A percentile compares a stretch with the other conserved stretches of the same genome.
Conservation (phyloP, 2,888 invertebrate genomes). For the Rotaria sp. region DNA sequence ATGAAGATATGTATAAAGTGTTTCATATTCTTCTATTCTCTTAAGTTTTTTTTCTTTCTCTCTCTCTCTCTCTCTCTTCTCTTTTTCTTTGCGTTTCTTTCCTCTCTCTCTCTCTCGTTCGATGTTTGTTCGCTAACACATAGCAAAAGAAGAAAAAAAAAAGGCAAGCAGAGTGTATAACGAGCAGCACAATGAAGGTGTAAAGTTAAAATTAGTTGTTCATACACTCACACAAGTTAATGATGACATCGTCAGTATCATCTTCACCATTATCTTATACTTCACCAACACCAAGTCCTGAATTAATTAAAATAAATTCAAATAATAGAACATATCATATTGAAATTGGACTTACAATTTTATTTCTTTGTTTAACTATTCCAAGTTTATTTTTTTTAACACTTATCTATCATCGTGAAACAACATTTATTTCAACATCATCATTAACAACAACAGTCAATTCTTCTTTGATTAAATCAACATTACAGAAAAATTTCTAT, state of each 20-base stretch:
- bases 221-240: background rate
- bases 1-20: background rate
- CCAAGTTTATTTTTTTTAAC: slow-evolving; percentile 6
- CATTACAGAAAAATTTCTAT: background rate
- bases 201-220: slow-evolving; percentile 6
- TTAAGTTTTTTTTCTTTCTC: background rate
- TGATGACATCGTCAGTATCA: background rate
- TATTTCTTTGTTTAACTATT: slow-evolving; percentile 22
- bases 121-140: background rate
- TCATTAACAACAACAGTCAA: background rate
- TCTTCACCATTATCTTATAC: background rate
- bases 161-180: background rate
- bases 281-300: background rate
- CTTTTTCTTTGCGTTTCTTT: background rate
- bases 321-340: background rate
- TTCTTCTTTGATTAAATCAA: background rate
- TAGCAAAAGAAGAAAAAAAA: background rate
- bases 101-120: background rate
- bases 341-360: background rate
- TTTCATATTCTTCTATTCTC: background rate
- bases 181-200: slow-evolving; percentile 1
- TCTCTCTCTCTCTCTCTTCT: background rate
- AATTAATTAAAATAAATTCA: background rate
- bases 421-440: background rate
- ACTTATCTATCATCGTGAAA: background rate